phyloP scores from a whole-genome alignment of 2,888 invertebrate species.

The Limnephilus rhombicus region DNA sequence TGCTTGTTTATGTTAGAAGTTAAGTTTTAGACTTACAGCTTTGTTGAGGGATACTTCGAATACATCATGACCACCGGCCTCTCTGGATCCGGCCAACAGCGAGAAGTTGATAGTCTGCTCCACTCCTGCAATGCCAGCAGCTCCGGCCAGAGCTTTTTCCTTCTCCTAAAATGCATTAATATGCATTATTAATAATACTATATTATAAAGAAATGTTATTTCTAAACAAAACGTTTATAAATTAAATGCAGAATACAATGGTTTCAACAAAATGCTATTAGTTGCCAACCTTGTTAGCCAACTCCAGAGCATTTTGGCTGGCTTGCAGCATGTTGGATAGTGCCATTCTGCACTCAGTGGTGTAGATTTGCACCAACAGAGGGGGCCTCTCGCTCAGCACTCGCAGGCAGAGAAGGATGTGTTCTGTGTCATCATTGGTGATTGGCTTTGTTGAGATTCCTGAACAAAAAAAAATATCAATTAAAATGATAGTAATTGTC shows the following conservation, averaged over 20 bases:
- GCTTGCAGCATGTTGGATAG: conserved; percentile 90
- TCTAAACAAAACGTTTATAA: not conserved
- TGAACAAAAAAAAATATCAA: conserved; percentile 26
- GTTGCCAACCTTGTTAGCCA: conserved; percentile 60
- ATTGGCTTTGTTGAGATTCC: conserved; percentile 81
- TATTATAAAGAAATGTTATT: not conserved
- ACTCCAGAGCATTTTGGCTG: conserved; percentile 72
- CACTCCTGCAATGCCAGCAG: conserved; percentile 68
- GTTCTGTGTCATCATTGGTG: conserved; percentile 97
- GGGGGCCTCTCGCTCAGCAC: conserved; percentile 84
- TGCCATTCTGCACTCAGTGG: conserved; percentile 85
- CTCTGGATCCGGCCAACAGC: conserved; percentile 70
- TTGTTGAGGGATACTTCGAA: conserved; percentile 91
- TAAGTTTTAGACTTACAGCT: conserved; percentile 58
- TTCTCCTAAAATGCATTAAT: conserved; percentile 65
- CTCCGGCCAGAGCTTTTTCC: conserved; percentile 66
- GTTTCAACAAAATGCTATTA: not conserved
- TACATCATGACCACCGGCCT: conserved; percentile 84
- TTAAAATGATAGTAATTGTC: not conserved
- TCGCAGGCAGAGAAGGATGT: conserved; percentile 89
- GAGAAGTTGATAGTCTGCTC: conserved; percentile 74
- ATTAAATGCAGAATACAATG: not conserved
- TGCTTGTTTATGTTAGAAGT: not conserved
- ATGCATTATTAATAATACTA: not conserved
- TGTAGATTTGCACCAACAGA: conserved; percentile 84